A percentile compares a stretch with the other conserved stretches of the same genome.
Evolutionary conservation across 2,113 vertebrate species (phyloP).

Genomic region (Jacana jacana): DNA sequence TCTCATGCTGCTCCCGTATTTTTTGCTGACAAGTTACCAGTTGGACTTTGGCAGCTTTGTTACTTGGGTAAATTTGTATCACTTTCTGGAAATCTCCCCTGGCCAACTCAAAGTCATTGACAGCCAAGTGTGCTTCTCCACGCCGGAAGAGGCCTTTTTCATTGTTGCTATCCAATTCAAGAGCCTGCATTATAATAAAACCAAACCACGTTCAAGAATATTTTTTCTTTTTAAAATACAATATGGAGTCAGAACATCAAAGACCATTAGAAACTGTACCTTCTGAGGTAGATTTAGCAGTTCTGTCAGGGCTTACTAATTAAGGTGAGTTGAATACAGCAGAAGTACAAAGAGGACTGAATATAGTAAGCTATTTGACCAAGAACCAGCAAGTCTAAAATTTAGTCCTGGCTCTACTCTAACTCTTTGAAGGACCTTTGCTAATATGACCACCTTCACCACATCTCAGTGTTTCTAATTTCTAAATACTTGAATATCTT

Average conservation of each 20-base stretch:
- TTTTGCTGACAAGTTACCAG: constrained; percentile 88
- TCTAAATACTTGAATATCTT: not conserved
- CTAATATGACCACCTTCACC: not conserved
- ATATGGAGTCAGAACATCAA: not conserved
- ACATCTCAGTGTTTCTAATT: not conserved
- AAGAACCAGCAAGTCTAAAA: not conserved
- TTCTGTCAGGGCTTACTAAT: not conserved
- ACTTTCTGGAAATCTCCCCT: constrained; percentile 90
- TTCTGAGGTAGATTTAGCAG: not conserved
- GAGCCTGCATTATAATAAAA: constrained; percentile 75
- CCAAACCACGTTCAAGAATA: not conserved
- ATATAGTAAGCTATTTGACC: not conserved
- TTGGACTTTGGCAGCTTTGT: constrained; percentile 92
- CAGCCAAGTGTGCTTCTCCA: constrained; percentile 86
- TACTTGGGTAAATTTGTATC: constrained; percentile 89
- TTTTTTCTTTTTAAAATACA: not conserved
- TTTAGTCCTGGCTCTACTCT: not conserved
- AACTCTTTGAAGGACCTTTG: not conserved
- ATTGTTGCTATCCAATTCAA: constrained; percentile 85
- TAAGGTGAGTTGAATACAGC: not conserved
- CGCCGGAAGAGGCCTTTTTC: constrained; percentile 96
- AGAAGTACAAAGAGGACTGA: not conserved
- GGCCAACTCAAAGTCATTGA: constrained; percentile 92
- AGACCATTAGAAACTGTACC: not conserved
- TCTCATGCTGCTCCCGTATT: constrained; percentile 89